Conservation (phyloP, 2,888 invertebrate species). For the Limenitis camilla region DNA sequence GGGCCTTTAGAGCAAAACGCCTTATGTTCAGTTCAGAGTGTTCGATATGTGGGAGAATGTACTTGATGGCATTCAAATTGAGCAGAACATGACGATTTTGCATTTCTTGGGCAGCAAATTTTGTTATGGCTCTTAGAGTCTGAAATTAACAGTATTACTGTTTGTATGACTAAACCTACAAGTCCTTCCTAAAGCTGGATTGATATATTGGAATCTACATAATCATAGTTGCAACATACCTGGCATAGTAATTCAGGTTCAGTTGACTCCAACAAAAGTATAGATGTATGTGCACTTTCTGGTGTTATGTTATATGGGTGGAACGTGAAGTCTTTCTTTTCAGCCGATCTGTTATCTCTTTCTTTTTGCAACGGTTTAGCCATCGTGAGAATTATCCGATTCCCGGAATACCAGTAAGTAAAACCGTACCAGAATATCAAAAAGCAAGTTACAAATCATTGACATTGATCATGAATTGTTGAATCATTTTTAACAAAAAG, state of each 20-base stretch:
- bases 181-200: neutral
- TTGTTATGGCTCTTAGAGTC: constrained; percentile 65
- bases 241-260: constrained; percentile 65
- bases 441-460: too few relatives aligned
- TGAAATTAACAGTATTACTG: constrained; percentile 26
- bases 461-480: too few relatives aligned
- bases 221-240: constrained; percentile 33
- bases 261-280: constrained; percentile 54
- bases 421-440: too few relatives aligned
- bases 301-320: constrained; percentile 59
- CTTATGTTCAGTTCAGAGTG: constrained; percentile 54
- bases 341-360: constrained; percentile 60
- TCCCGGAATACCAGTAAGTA: too few relatives aligned
- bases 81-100: constrained; percentile 49
- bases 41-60: constrained; percentile 53
- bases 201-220: too few relatives aligned
- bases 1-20: constrained; percentile 68
- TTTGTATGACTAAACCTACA: too few relatives aligned
- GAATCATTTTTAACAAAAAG: too few relatives aligned
- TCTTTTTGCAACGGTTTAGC: constrained; percentile 62
- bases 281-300: constrained; percentile 61
- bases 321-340: constrained; percentile 58
- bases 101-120: constrained; percentile 59
- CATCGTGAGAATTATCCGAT: constrained; percentile 22
- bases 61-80: constrained; percentile 48